Conservation (phyloP, 2,113 vertebrate species). For the Bothrops jararaca region DNA sequence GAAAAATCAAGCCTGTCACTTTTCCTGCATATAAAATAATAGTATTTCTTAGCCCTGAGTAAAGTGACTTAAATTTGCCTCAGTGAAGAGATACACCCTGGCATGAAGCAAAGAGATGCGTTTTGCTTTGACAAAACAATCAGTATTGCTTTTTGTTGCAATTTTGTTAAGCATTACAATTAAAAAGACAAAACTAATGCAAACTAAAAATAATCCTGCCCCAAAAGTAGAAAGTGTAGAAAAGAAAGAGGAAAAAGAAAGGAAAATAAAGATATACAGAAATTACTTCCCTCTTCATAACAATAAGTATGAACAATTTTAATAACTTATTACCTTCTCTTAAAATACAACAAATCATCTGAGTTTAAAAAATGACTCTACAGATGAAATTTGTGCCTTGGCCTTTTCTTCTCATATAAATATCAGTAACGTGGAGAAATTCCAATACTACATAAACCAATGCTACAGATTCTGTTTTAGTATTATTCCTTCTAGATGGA, state of each 20-base stretch:
- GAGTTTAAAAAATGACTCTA: background rate
- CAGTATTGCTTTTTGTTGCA: too few species aligned
- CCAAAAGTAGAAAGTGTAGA: background rate
- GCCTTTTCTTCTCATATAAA: background rate
- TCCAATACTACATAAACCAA: background rate
- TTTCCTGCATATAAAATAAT: background rate
- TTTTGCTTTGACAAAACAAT: too few species aligned
- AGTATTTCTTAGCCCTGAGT: background rate
- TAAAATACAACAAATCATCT: background rate
- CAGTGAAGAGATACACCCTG: too few species aligned
- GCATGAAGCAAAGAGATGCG: too few species aligned
- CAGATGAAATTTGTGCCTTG: background rate
- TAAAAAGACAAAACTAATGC: background rate
- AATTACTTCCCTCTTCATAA: background rate
- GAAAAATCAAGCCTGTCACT: background rate
- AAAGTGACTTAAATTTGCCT: too few species aligned
- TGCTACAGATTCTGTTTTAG: background rate
- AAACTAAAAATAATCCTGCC: background rate
- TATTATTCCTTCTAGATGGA: background rate
- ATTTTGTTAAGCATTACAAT: background rate
- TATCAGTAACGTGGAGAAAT: background rate
- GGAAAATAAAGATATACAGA: background rate
- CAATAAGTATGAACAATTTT: background rate
- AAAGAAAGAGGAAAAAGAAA: background rate
- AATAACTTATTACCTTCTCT: background rate